phyloP scores from a whole-genome alignment of 2,113 vertebrate genomes.

The Gymnarchus niloticus region DNA sequence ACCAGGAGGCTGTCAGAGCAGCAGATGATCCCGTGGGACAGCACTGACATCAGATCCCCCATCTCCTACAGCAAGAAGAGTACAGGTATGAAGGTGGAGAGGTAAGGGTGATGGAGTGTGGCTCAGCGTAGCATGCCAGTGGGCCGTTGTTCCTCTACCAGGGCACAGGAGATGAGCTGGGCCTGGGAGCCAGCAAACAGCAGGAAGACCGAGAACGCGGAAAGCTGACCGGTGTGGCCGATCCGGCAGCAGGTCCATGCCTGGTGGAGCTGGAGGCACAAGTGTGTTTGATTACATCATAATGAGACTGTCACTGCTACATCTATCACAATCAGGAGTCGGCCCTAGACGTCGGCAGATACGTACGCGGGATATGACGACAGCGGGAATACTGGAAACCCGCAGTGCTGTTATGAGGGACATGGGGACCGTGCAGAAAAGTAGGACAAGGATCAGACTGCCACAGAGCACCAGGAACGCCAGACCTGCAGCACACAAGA shows the following conservation, averaged over 20 bases:
- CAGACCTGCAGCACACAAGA: constrained; percentile 40
- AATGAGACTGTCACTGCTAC: background rate
- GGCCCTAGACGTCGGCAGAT: background rate
- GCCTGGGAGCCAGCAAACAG: constrained; percentile 64
- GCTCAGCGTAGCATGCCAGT: background rate
- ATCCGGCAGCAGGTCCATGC: constrained; percentile 61
- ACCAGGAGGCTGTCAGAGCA: constrained; percentile 65
- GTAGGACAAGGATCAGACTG: constrained; percentile 51
- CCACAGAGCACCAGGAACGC: constrained; percentile 46
- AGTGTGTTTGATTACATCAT: background rate
- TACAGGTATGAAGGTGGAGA: background rate
- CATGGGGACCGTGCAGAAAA: constrained; percentile 46
- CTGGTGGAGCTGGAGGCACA: constrained; percentile 61
- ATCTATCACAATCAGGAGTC: no score
- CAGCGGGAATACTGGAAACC: constrained; percentile 54
- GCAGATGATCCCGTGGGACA: constrained; percentile 58
- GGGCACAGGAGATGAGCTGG: constrained; percentile 60
- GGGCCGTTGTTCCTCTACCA: constrained; percentile 51
- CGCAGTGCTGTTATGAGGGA: constrained; percentile 55
- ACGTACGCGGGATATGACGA: constrained; percentile 65
- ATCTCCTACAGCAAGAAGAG: constrained; percentile 57
- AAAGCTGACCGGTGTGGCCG: constrained; percentile 71
- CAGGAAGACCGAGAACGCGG: constrained; percentile 62
- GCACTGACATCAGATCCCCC: constrained; percentile 51
- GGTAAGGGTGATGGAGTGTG: background rate